Evolutionary conservation across 92 coral and sea anemone species (phyloP).

Genomic region (Porites divaricata): DNA sequence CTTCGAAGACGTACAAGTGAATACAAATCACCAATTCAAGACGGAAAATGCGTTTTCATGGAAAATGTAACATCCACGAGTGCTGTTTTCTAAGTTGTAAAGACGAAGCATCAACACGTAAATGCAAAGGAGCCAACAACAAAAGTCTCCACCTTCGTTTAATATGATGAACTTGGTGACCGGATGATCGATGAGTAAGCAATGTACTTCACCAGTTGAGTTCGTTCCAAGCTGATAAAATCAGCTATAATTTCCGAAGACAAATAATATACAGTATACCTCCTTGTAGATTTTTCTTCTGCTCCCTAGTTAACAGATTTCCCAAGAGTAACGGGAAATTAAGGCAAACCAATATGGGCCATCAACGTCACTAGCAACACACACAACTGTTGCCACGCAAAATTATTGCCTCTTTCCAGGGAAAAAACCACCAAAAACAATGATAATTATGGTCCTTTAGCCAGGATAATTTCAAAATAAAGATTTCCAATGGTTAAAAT

Average conservation of each 20-base stretch:
- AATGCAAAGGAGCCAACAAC: not conserved
- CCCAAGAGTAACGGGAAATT: not conserved
- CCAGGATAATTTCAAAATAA: not conserved
- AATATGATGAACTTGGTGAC: not conserved
- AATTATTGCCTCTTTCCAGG: constrained; percentile 23
- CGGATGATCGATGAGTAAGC: not conserved
- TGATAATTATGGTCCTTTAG: not conserved
- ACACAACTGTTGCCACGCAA: constrained; percentile 87
- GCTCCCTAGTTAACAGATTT: not conserved
- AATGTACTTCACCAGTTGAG: not conserved
- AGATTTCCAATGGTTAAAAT: not conserved
- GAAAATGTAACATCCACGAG: not conserved
- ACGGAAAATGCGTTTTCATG: not conserved
- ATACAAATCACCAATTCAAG: not conserved
- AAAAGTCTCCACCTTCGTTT: not conserved
- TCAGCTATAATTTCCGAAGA: not conserved
- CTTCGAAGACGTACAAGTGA: not conserved
- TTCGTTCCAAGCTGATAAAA: not conserved
- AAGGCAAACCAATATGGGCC: constrained; percentile 26
- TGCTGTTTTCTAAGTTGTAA: not conserved
- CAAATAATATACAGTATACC: not conserved
- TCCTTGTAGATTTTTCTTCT: not conserved
- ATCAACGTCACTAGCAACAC: constrained; percentile 53
- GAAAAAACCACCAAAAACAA: constrained; percentile 6
- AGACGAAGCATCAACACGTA: constrained; percentile 5